Evolutionary conservation across 2,888 invertebrate species (phyloP).

Genomic region (Nomada goodeniana): DNA sequence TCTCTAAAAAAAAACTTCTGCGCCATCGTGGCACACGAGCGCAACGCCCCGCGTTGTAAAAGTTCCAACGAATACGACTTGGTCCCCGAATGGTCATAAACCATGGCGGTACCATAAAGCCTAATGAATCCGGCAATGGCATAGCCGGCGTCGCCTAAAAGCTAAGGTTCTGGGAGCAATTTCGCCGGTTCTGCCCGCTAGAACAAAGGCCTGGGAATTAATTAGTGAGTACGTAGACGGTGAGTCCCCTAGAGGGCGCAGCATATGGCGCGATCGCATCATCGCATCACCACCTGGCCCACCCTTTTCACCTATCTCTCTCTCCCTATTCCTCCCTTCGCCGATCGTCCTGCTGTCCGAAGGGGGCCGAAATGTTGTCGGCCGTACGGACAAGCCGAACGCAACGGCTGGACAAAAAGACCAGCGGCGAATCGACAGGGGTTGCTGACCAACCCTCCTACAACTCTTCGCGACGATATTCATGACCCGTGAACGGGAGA

Average conservation of each 20-base stretch:
- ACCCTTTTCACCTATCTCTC: slow-evolving; percentile 55
- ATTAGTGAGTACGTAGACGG: slow-evolving; percentile 79
- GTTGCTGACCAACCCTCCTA: slow-evolving; percentile 51
- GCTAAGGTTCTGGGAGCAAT: slow-evolving; percentile 65
- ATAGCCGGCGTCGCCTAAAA: slow-evolving; percentile 29
- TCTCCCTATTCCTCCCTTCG: slow-evolving; percentile 45
- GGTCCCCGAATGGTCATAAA: not conserved
- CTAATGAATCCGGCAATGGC: not conserved
- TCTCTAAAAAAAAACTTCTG: no score
- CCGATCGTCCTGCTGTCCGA: slow-evolving; percentile 50
- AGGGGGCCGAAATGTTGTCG: slow-evolving; percentile 66
- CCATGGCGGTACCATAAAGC: not conserved
- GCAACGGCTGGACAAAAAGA: slow-evolving; percentile 66
- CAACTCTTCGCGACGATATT: slow-evolving; percentile 42
- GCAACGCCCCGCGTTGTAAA: no score
- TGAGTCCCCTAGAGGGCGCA: slow-evolving; percentile 76
- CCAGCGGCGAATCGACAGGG: slow-evolving; percentile 54
- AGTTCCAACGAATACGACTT: no score
- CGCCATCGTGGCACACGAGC: no score
- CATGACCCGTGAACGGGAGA: slow-evolving; percentile 62
- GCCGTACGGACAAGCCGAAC: slow-evolving; percentile 64
- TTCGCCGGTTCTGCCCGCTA: slow-evolving; percentile 76
- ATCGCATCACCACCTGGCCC: slow-evolving; percentile 80
- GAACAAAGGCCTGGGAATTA: slow-evolving; percentile 83
- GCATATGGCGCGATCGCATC: slow-evolving; percentile 83